phyloP scores from a whole-genome alignment of 2,888 invertebrate species.

The Meiosimyza decipiens region DNA sequence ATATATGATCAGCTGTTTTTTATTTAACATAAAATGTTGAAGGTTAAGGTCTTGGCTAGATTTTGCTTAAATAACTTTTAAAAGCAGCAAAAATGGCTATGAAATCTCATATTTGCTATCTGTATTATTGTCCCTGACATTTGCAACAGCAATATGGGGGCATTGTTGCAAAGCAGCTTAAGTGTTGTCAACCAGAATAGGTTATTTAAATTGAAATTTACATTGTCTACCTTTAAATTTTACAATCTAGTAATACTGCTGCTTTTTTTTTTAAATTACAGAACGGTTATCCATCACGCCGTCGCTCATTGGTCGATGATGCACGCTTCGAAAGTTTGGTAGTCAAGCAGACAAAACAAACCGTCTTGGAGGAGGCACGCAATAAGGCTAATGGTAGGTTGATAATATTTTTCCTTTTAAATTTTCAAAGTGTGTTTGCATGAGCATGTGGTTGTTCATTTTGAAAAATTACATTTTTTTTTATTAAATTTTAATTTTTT shows the following conservation, averaged over 20 bases:
- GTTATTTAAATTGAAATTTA: not conserved
- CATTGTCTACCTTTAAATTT: not conserved
- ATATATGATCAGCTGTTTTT: no score
- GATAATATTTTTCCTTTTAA: slow-evolving; percentile 21
- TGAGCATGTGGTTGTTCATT: slow-evolving; percentile 35
- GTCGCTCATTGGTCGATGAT: slow-evolving; percentile 96
- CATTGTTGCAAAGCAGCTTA: not conserved
- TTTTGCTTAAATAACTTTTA: no score
- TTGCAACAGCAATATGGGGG: no score
- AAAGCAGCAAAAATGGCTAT: no score
- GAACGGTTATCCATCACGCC: slow-evolving; percentile 97
- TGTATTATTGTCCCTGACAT: no score
- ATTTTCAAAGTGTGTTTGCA: not conserved
- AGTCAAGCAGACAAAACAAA: slow-evolving; percentile 94
- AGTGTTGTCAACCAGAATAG: not conserved
- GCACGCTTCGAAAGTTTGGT: slow-evolving; percentile 97
- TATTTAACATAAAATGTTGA: no score
- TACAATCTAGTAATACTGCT: not conserved
- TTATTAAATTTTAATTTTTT: slow-evolving; percentile 44
- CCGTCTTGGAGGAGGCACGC: slow-evolving; percentile 90
- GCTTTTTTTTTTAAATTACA: slow-evolving; percentile 68
- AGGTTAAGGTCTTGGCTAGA: no score
- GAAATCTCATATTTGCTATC: no score
- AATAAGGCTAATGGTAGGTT: slow-evolving; percentile 86
- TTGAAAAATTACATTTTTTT: slow-evolving; percentile 43